Base-by-base conservation (phyloP, 2,113 vertebrate genomes). In the Formicarius rufipectus region DNA sequence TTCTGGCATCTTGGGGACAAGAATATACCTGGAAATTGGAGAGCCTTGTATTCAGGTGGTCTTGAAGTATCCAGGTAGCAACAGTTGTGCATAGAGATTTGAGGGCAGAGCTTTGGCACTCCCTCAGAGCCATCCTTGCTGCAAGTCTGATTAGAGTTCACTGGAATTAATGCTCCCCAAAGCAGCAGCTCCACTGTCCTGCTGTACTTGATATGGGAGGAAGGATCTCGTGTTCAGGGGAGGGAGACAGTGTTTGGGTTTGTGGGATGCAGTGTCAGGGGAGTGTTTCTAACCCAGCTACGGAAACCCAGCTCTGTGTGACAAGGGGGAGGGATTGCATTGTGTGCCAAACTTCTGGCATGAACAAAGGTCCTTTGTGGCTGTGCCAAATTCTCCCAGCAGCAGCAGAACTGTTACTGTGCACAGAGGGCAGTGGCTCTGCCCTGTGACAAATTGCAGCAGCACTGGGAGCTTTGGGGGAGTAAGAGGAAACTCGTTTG, bases 311-410 rank as follows among this genome's bases (percentile, higher is more conserved):
- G 1, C 52, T 66, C 67, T 94, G 52, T 94, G 91, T 96, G 90
- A 64, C 92, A 90, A 90, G 88, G 88, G 91, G 90, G 73, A 94
- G 90, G 80, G 90, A 92, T 87, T 93, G 86, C 90, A 56, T 50
- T 86, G 64, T 81, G 76, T 20, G 20, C 60, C 93, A 79, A 33
- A 12, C 73, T 95, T 67, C 88, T 96, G 93, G 85, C 69, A 58
- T 0, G 21, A 84, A 97, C 96, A 96, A 95, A 96, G 93, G 92
- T 96, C 96, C 76, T 96, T 95, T 96, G 95, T 96, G 92, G 73
- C 83, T 0, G 1, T 93, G 95, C 96, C 96, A 97, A 53, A 86
- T 92, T 74, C 85, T 92, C 52, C 72, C 37, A 24, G 39, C 84
- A 90, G 39, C 84, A 90, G 87, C 83, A 81, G 7, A 83, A 37